A percentile compares a stretch with the other conserved stretches of the same genome.
phyloP scores from a whole-genome alignment of 2,113 vertebrate genomes.

The Octodon degus region DNA sequence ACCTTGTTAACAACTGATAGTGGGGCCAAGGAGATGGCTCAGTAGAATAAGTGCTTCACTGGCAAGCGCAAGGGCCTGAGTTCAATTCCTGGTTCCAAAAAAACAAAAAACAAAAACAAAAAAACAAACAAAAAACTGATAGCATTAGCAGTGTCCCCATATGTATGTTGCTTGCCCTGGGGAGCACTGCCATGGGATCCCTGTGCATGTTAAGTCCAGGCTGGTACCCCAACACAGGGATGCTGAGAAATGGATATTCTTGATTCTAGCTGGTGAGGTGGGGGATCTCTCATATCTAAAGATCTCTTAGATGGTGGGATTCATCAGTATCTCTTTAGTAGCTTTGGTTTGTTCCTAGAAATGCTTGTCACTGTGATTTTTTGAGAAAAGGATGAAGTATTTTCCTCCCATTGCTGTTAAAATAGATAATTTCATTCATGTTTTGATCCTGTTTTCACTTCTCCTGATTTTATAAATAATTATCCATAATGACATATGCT shows the following conservation, averaged over 20 bases:
- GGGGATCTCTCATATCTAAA: neutral
- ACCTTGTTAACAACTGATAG: too few species aligned
- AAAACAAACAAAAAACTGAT: too few species aligned
- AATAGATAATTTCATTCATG: neutral
- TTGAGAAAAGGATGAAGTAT: neutral
- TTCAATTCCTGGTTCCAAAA: too few species aligned
- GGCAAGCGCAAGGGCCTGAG: too few species aligned
- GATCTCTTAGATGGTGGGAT: neutral
- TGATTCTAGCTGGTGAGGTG: neutral
- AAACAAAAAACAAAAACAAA: too few species aligned
- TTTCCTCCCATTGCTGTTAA: neutral
- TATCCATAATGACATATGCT: neutral
- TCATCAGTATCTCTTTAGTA: neutral
- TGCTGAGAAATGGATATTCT: neutral
- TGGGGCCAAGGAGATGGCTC: too few species aligned
- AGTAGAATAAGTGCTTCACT: too few species aligned
- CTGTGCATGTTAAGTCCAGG: neutral
- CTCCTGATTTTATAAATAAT: neutral
- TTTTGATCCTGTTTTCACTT: conserved; percentile 6
- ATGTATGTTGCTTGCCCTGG: too few species aligned
- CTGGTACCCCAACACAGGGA: neutral
- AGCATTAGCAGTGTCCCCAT: neutral
- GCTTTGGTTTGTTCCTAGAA: neutral
- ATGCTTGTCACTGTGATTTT: neutral
- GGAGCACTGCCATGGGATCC: neutral